phyloP scores from a whole-genome alignment of 2,888 invertebrate species.

The Polyommatus icarus region DNA sequence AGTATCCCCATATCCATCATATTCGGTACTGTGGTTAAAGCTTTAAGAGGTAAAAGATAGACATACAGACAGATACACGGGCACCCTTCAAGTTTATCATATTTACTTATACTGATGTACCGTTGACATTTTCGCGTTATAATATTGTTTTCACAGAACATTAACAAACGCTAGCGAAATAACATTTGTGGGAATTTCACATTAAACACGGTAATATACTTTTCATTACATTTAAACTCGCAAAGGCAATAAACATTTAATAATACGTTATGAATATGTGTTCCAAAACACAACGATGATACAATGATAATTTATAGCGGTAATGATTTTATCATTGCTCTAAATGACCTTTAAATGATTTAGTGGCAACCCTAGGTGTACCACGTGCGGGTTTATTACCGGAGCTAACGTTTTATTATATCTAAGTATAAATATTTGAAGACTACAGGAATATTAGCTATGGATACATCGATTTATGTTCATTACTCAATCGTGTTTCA shows the following conservation, averaged over 20 bases:
- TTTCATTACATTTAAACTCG: neutral
- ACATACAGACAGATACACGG: too few relatives aligned
- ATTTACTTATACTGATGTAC: too few relatives aligned
- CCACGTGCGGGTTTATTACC: slow-evolving; percentile 24
- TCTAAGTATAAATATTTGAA: slow-evolving; percentile 28
- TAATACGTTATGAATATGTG: neutral
- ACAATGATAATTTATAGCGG: neutral
- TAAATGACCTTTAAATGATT: neutral
- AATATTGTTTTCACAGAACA: neutral
- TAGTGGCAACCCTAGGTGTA: slow-evolving; percentile 7
- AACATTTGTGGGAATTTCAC: neutral
- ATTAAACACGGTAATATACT: neutral
- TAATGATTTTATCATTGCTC: slow-evolving; percentile 16
- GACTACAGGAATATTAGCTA: slow-evolving; percentile 7
- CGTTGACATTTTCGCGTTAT: too few relatives aligned
- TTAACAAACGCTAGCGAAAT: neutral
- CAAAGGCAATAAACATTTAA: neutral
- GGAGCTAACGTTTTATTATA: slow-evolving; percentile 26
- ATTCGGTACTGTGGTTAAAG: too few relatives aligned
- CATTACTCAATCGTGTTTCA: neutral
- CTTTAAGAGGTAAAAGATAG: too few relatives aligned
- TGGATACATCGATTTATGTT: neutral
- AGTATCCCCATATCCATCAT: too few relatives aligned
- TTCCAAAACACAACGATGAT: neutral
- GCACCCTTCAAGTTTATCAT: too few relatives aligned